Evolutionary conservation across 2,888 invertebrate species (phyloP).

Genomic region (Lithophane socia): DNA sequence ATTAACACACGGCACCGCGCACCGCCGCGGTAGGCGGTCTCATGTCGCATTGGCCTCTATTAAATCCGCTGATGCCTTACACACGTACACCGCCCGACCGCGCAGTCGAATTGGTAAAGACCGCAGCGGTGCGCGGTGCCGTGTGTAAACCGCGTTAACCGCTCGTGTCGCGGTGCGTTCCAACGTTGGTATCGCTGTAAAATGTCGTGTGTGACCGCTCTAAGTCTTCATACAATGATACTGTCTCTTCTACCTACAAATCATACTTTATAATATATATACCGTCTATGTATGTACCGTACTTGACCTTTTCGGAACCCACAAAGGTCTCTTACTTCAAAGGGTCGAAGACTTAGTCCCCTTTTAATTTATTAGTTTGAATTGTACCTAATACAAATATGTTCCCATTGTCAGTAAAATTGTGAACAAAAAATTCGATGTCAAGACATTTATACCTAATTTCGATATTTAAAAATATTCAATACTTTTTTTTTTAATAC

Average conservation of each 20-base stretch:
- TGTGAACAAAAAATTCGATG: too few relatives aligned
- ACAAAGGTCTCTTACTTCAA: slow-evolving; percentile 15
- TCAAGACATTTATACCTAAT: neutral
- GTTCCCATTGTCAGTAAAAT: neutral
- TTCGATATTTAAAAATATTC: too few relatives aligned
- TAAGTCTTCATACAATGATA: neutral
- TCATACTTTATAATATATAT: neutral
- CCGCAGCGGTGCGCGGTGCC: too few relatives aligned
- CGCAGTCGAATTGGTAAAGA: too few relatives aligned
- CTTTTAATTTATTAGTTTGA: slow-evolving; percentile 29
- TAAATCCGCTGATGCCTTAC: too few relatives aligned
- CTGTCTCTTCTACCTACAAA: neutral
- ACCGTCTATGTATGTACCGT: neutral
- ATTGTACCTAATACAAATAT: neutral
- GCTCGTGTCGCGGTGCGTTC: neutral
- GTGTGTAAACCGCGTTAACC: neutral
- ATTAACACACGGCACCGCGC: too few relatives aligned
- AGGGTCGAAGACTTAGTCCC: slow-evolving; percentile 12
- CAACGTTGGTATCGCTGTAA: neutral
- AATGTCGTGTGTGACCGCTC: neutral
- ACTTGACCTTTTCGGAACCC: slow-evolving; percentile 12
- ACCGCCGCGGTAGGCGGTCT: too few relatives aligned
- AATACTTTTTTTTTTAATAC: too few relatives aligned
- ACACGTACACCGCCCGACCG: too few relatives aligned
- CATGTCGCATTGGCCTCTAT: too few relatives aligned